Conservation (phyloP, 1,140 invertebrate species). For the Nymphalis io region DNA sequence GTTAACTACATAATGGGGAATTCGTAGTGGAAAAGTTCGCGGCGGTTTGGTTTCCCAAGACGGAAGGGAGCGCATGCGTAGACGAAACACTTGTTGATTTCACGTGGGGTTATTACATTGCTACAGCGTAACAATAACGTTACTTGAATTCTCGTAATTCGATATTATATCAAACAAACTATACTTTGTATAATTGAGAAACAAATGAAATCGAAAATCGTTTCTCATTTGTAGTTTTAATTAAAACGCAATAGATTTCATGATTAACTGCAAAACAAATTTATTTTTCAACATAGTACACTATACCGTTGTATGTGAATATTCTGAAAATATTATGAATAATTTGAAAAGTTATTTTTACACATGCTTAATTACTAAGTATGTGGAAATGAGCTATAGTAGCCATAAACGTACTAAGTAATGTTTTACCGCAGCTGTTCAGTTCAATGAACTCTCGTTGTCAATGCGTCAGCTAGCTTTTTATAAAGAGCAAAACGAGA, state of each 20-base stretch:
- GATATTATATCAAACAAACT: constrained; percentile 15
- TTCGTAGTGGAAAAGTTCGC: constrained; percentile 69
- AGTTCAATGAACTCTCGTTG: constrained; percentile 61
- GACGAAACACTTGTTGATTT: constrained; percentile 58
- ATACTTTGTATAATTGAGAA: neutral
- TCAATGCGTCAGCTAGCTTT: constrained; percentile 71
- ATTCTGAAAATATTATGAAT: neutral
- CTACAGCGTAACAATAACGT: constrained; percentile 14
- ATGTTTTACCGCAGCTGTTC: constrained; percentile 44
- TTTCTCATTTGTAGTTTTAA: neutral
- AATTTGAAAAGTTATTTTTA: neutral
- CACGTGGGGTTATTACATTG: constrained; percentile 26
- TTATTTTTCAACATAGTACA: neutral
- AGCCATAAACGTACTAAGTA: constrained; percentile 32
- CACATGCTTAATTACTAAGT: constrained; percentile 2
- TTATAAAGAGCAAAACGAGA: constrained; percentile 75
- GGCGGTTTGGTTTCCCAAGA: constrained; percentile 45
- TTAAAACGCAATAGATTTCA: constrained; percentile 2
- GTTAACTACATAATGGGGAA: constrained; percentile 43
- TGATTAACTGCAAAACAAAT: constrained; percentile 1
- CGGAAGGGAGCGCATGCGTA: constrained; percentile 58
- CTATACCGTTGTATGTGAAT: neutral
- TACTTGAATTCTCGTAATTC: constrained; percentile 19
- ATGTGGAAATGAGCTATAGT: constrained; percentile 13
- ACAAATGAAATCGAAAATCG: neutral